Evolutionary conservation across 2,888 invertebrate species (phyloP).

Genomic region (Eupithecia insigniata): DNA sequence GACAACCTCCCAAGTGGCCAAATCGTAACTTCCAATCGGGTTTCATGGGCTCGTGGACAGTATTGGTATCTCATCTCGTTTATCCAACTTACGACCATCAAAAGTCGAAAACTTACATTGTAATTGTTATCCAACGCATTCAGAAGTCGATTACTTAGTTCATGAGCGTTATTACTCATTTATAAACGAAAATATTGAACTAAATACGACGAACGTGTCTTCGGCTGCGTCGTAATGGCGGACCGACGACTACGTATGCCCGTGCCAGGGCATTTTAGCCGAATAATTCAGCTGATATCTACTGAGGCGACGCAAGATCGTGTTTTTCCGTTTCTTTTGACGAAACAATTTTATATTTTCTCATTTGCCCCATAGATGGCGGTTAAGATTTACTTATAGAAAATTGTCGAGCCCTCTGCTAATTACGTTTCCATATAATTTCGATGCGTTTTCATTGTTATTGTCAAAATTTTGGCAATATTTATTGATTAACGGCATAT

Average conservation of each 20-base stretch:
- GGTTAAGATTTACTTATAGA: conserved; percentile 1
- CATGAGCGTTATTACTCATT: conserved; percentile 93
- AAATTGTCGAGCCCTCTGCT: neutral
- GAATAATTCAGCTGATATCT: conserved; percentile 85
- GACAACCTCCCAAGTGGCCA: conserved; percentile 72
- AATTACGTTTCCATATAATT: neutral
- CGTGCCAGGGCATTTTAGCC: conserved; percentile 85
- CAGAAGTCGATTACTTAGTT: conserved; percentile 98
- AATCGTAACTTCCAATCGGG: conserved; percentile 78
- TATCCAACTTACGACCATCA: conserved; percentile 73
- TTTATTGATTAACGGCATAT: neutral
- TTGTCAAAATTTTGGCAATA: neutral
- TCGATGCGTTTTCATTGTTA: neutral
- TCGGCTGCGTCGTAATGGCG: conserved; percentile 85
- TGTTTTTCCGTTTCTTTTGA: conserved; percentile 85
- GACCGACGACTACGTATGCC: conserved; percentile 85
- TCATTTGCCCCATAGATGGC: conserved; percentile 63
- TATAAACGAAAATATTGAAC: conserved; percentile 86
- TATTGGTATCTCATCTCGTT: conserved; percentile 75
- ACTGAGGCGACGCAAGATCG: conserved; percentile 83
- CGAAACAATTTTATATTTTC: conserved; percentile 64
- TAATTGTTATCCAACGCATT: conserved; percentile 98
- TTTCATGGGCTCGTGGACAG: conserved; percentile 83
- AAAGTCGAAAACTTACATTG: conserved; percentile 93
- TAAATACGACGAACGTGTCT: conserved; percentile 85